Evolutionary conservation across 1,140 invertebrate species (phyloP), one percentile per base, ranked within the genome.

Genomic region (Drosophila lowei): DNA sequence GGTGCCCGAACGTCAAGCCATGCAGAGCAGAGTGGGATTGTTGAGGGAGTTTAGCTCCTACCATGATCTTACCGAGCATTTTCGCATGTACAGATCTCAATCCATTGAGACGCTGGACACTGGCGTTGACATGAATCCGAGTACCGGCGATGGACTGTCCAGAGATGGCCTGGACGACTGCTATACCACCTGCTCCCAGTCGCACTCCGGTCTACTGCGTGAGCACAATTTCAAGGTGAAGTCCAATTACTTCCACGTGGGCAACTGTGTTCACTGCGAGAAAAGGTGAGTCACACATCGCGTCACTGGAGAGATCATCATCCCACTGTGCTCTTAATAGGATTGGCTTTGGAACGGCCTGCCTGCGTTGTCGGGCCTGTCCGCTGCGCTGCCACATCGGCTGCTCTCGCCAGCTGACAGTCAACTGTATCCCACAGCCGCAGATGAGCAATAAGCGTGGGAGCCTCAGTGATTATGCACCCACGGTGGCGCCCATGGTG

Each of bases 401-500:
- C 77, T 97, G 97, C 90, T 95, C 94, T 91, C 93, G 95, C 70
- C 92, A 94, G 54, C 92, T 96, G 8, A 95, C 96, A 2, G 86
- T 97, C 42, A 96, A 96, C 4, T 98, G 97, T 91, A 92, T 96
- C 30, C 94, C 95, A 9, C 77, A 90, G 55, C 90, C 90, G 13
- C 54, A 58, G 25, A 46, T 77, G 4, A 77, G 66, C 41, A 56
- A 57, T 28, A 88, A 93, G 66, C 90, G 95, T 92, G 95, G 95
- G n/a, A 93, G 93, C 13, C 95, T 98, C 79, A 94, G 95, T 28
- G 97, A 98, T 91, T 98, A 94, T 88, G 95, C 95, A 0, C 97
- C 97, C 6, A 92, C 92, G 49, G 93, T 94, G 4, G 93, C 96
- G 15, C 98, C 98, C 1, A 97, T 98, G 96, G 95, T 99, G 49